Evolutionary conservation across 2,888 invertebrate genomes (phyloP), one percentile per base, ranked within the genome.

Genomic region (Andrena minutula): DNA sequence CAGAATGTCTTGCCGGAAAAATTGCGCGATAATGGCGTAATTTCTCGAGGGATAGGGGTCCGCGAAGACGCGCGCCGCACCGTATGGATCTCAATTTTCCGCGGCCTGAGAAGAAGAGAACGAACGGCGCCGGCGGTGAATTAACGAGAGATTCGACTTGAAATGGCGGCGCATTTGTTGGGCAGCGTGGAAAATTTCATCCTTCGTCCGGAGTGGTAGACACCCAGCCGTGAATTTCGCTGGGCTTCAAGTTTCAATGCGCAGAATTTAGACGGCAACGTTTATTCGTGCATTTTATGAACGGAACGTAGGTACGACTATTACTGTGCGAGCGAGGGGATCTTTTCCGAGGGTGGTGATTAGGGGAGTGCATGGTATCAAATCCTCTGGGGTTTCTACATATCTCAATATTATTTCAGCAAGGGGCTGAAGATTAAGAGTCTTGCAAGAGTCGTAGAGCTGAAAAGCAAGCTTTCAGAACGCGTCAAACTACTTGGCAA

Each of bases 141-240:
- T 81, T 73, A 79, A 79, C 63, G 41, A 60, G 63, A 81, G 71
- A 82, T 82, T 82, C 51, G 75, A 71, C 35, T 1, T n/a, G 66
- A 81, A 82, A 75, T 41, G 66, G 41, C 23, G 61, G 56, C 70
- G 20, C 56, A 69, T 73, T 73, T 41, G 60, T 70, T 12, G 51
- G 26, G n/a, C 56, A 16, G 47, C 56, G 58, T n/a, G 35, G 32
- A 28, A 41, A 60, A 66, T 73, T 66, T 61, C 35, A 32, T 12
- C 72, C 12, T n/a, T 8, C 53, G 5, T 26, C 23, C 12, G 2
- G 32, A 51, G 12, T 20, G 23, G 0, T 10, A 10, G 12, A 6
- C 16, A 16, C n/a, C 7, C 8, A 8, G 32, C 20, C 23, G 23
- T 10, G n/a, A 60, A 23, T 60, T 65, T 10, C 26, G 12, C 2